These are phyloP conservation scores for Scyliorhinus canicula DNA, from an alignment of 2,797 vertebrate genomes.

Conservation along the genomic window DNA sequence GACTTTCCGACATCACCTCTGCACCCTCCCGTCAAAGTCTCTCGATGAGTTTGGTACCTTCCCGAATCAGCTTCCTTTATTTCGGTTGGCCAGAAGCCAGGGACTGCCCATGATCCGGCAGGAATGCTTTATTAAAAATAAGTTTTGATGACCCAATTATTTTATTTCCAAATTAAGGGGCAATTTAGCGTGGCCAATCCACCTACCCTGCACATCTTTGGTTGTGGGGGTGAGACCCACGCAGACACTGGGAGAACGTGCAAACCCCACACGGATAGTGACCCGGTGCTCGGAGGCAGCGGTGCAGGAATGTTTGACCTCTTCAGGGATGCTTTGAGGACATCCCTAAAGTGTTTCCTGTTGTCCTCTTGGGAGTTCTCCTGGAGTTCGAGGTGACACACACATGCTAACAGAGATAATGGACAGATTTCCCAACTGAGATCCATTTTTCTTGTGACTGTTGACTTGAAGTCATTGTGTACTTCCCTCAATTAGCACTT, in stretches of 20 bases:
- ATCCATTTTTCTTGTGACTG: neutral
- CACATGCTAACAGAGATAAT: neutral
- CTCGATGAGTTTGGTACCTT: neutral
- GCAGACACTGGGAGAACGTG: too few relatives aligned
- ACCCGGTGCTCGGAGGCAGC: too few relatives aligned
- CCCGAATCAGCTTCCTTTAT: neutral
- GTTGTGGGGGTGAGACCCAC: too few relatives aligned
- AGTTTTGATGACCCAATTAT: too few relatives aligned
- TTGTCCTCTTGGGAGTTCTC: too few relatives aligned
- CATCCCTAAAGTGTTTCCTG: neutral
- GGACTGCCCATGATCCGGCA: neutral
- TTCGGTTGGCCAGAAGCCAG: neutral
- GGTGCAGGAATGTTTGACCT: neutral
- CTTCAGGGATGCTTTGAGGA: neutral
- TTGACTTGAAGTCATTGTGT: neutral
- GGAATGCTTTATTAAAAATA: too few relatives aligned
- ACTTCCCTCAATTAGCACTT: neutral
- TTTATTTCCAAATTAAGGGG: too few relatives aligned
- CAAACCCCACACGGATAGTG: too few relatives aligned
- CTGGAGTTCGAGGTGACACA: too few relatives aligned
- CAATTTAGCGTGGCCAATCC: too few relatives aligned
- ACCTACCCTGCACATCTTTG: too few relatives aligned
- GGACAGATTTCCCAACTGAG: neutral
- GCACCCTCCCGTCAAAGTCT: neutral
- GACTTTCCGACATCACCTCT: neutral